These are phyloP conservation scores for Planiliza haematocheilus DNA, from an alignment of 2,113 vertebrate species.

Conservation along the genomic window DNA sequence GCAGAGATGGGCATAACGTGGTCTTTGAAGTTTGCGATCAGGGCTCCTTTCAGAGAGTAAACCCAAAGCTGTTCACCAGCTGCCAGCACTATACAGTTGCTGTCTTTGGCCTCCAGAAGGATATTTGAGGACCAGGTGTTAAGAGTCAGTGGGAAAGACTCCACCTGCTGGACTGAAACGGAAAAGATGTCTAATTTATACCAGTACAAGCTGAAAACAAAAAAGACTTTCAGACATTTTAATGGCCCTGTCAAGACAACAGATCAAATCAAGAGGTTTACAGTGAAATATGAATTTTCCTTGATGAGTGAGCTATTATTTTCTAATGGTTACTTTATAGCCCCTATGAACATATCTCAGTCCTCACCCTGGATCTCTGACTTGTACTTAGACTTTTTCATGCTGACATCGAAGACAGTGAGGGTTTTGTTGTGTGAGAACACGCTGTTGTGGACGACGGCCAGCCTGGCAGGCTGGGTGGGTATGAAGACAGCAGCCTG, in stretches of 20 bases:
- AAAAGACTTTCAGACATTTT: not conserved
- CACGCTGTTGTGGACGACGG: constrained; percentile 52
- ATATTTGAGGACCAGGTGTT: constrained; percentile 47
- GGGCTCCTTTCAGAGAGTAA: constrained; percentile 80
- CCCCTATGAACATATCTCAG: constrained; percentile 12
- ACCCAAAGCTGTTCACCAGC: constrained; percentile 69
- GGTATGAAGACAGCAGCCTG: constrained; percentile 80
- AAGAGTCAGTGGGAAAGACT: constrained; percentile 70
- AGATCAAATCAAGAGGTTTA: too few species aligned
- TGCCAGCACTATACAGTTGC: constrained; percentile 76
- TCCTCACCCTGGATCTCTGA: constrained; percentile 73
- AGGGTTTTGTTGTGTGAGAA: constrained; percentile 38
- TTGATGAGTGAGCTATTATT: constrained; percentile 9
- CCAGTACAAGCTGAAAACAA: not conserved
- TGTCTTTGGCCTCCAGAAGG: constrained; percentile 77
- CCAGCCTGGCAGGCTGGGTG: constrained; percentile 77
- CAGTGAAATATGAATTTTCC: not conserved
- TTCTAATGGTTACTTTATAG: constrained; percentile 11
- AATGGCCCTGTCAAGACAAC: too few species aligned
- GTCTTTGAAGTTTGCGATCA: constrained; percentile 84
- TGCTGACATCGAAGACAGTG: constrained; percentile 73
- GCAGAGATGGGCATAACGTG: constrained; percentile 83
- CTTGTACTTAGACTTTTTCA: constrained; percentile 78
- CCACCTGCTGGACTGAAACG: constrained; percentile 79
- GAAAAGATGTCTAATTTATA: not conserved